Percentiles rank a stretch among this genome's conserved stretches.
Evolutionary conservation across 2,888 invertebrate species (phyloP).

Genomic region (Oscheius myriophilus): DNA sequence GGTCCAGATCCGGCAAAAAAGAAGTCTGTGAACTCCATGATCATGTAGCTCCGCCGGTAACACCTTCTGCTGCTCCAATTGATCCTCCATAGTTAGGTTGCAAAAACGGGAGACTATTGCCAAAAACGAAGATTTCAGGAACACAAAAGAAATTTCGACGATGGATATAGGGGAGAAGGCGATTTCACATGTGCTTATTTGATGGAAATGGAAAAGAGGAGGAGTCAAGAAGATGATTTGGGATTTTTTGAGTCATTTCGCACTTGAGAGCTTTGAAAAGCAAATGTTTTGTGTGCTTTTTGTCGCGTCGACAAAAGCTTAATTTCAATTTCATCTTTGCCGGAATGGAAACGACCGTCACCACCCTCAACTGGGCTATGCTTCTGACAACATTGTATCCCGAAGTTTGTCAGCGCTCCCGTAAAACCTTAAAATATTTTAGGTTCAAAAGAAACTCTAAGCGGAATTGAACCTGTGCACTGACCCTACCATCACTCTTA

Average conservation of each 20-base stretch:
- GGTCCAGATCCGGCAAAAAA: too few species aligned
- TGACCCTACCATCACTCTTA: conserved; percentile 41
- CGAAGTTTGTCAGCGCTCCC: conserved; percentile 9
- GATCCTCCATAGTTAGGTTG: too few species aligned
- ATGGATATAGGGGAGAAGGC: conserved; percentile 41
- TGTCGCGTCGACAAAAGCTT: too few species aligned
- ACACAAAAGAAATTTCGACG: conserved; percentile 40
- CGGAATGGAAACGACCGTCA: conserved; percentile 69
- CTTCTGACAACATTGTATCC: conserved; percentile 54
- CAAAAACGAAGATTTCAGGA: conserved; percentile 31
- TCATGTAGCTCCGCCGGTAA: too few species aligned
- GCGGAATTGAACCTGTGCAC: conserved; percentile 53
- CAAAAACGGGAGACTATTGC: background rate
- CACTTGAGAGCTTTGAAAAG: too few species aligned
- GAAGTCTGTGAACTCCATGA: too few species aligned
- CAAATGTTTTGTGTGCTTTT: too few species aligned
- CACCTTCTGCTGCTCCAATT: too few species aligned
- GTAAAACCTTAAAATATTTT: background rate
- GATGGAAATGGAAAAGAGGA: conserved; percentile 62
- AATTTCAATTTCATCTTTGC: conserved; percentile 69
- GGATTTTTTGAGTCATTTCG: conserved; percentile 59
- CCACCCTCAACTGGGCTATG: conserved; percentile 69
- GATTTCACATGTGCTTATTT: conserved; percentile 68
- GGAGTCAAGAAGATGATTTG: conserved; percentile 46
- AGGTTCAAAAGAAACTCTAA: conserved; percentile 48